These are phyloP conservation scores for Philypnodon macrostomus DNA, from an alignment of 2,797 vertebrate species.

Conservation along the genomic window DNA sequence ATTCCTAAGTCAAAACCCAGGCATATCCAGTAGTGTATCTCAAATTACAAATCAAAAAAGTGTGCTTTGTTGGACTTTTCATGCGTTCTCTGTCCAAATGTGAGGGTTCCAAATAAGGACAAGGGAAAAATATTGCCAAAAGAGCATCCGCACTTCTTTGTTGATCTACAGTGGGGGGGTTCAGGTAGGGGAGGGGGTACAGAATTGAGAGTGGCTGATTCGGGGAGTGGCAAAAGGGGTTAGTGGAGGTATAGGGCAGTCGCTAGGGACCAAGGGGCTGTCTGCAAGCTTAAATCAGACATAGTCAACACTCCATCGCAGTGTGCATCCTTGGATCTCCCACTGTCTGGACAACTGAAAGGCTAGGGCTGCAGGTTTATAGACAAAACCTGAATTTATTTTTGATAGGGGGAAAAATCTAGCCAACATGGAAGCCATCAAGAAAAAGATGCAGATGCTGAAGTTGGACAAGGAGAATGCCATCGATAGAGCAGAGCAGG, in stretches of 20 bases:
- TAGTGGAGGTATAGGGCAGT: slow-evolving; percentile 65
- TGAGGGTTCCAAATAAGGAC: slow-evolving; percentile 85
- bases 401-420: background rate
- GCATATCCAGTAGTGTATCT: slow-evolving; percentile 32
- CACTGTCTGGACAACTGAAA: slow-evolving; percentile 16
- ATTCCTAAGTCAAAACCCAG: slow-evolving; percentile 59
- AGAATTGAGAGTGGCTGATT: slow-evolving; percentile 43
- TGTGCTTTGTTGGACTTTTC: slow-evolving; percentile 28
- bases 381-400: background rate
- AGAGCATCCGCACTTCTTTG: slow-evolving; percentile 64
- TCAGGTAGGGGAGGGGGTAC: slow-evolving; percentile 35
- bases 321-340: slow-evolving; percentile 66
- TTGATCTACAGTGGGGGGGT: slow-evolving; percentile 71
- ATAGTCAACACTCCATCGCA: slow-evolving; percentile 61
- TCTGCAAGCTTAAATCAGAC: slow-evolving; percentile 81
- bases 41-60: slow-evolving; percentile 38
- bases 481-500: slow-evolving; percentile 90
- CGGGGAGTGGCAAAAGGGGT: slow-evolving; percentile 57
- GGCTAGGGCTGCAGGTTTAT: slow-evolving; percentile 10
- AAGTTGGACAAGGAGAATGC: slow-evolving; percentile 96
- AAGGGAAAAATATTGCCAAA: slow-evolving; percentile 48
- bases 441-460: slow-evolving; percentile 99
- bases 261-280: slow-evolving; percentile 74
- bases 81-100: slow-evolving; percentile 46
- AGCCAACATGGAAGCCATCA: slow-evolving; percentile 91